phyloP scores from a whole-genome alignment of 2,888 invertebrate genomes.

The Fabriciana adippe region DNA sequence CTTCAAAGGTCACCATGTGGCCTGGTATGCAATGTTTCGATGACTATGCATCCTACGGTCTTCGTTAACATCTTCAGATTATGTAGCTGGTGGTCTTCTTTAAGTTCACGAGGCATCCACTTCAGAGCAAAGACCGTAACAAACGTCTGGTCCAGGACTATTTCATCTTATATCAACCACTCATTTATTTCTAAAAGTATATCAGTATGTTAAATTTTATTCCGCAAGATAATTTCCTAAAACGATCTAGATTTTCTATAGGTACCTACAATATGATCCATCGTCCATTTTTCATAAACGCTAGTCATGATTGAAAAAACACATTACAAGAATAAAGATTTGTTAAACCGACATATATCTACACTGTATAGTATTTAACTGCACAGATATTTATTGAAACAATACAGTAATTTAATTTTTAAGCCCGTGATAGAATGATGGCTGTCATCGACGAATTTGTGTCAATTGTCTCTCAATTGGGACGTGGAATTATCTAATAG shows the following conservation, averaged over 20 bases:
- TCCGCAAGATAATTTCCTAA: not conserved
- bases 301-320: too few relatives aligned
- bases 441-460: constrained; percentile 33
- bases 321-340: not conserved
- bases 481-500: constrained; percentile 35
- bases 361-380: not conserved
- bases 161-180: too few relatives aligned
- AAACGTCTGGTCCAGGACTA: too few relatives aligned
- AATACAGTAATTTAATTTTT: constrained; percentile 25
- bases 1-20: too few relatives aligned
- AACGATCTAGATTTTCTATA: not conserved
- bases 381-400: too few relatives aligned
- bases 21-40: too few relatives aligned
- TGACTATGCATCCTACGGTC: too few relatives aligned
- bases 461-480: constrained; percentile 34
- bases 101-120: too few relatives aligned
- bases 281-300: not conserved
- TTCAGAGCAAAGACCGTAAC: too few relatives aligned
- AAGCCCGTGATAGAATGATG: constrained; percentile 24
- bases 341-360: not conserved
- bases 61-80: too few relatives aligned
- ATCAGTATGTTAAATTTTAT: not conserved
- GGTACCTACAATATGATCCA: not conserved
- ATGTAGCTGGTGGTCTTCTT: too few relatives aligned
- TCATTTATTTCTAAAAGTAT: too few relatives aligned